Conservation (phyloP, 2,113 vertebrate species). For the Scopus umbretta region DNA sequence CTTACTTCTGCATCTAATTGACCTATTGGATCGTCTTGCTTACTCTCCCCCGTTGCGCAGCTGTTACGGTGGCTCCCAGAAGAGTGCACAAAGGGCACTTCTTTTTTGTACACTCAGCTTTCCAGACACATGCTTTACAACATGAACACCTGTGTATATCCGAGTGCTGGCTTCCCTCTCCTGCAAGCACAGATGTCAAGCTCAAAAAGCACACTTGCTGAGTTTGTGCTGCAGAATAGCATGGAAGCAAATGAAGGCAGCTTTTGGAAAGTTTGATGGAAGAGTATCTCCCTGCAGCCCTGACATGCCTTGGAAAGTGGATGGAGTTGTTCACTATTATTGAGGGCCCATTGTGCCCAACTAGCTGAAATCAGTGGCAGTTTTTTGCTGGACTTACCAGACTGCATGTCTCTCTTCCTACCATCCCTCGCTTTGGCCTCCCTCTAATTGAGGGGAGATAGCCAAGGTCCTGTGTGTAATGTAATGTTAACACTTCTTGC, state of each 20-base stretch:
- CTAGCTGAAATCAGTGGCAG: not conserved
- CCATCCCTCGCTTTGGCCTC: not conserved
- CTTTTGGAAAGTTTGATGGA: not conserved
- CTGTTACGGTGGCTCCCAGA: not conserved
- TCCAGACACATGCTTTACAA: not conserved
- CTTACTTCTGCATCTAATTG: slow-evolving; percentile 4
- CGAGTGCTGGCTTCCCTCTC: not conserved
- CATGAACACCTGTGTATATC: not conserved
- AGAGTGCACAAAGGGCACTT: not conserved
- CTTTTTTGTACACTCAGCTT: slow-evolving; percentile 22
- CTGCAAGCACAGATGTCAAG: not conserved
- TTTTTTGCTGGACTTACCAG: not conserved
- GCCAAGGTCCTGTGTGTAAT: not conserved
- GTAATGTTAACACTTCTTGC: not conserved
- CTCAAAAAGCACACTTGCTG: not conserved
- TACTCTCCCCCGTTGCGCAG: not conserved
- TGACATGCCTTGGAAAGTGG: not conserved
- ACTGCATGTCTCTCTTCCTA: not conserved
- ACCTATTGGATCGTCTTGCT: not conserved
- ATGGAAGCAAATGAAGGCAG: not conserved
- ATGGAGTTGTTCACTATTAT: not conserved
- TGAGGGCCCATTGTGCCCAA: not conserved
- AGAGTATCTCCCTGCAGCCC: not conserved
- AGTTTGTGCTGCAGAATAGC: not conserved
- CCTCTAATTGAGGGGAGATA: not conserved